A percentile compares a stretch with the other conserved stretches of the same genome.
These are phyloP conservation scores for Monopterus albus DNA, from an alignment of 2,113 vertebrate species.

Conservation along the genomic window DNA sequence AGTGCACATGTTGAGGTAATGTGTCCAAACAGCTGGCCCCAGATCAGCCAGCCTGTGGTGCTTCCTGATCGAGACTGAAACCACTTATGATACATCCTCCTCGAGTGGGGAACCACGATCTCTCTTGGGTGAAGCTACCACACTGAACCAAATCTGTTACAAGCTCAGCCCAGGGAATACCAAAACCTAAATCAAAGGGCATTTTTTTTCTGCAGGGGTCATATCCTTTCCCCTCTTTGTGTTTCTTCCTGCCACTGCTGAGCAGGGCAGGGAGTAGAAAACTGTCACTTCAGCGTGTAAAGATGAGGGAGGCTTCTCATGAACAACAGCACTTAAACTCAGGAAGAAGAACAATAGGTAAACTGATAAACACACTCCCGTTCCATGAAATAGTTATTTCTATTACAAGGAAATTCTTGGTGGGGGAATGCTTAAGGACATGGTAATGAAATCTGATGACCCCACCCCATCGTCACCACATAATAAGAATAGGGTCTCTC, in stretches of 20 bases:
- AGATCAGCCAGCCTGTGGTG: constrained; percentile 45
- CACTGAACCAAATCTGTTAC: constrained; percentile 63
- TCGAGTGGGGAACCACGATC: constrained; percentile 15
- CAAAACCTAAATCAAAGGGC: constrained; percentile 74
- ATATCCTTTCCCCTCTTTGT: constrained; percentile 39
- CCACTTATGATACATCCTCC: constrained; percentile 55
- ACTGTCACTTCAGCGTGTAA: constrained; percentile 50
- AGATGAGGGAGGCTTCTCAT: constrained; percentile 14
- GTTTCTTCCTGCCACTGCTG: constrained; percentile 49
- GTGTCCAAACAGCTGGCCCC: constrained; percentile 52
- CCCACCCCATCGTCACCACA: neutral
- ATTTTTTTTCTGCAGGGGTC: constrained; percentile 57
- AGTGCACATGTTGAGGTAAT: constrained; percentile 1
- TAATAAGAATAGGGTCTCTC: neutral
- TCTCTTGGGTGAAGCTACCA: constrained; percentile 38
- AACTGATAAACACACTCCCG: constrained; percentile 1
- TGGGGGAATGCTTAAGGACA: constrained; percentile 1
- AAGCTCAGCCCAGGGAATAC: constrained; percentile 60
- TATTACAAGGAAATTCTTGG: neutral
- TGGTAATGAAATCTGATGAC: neutral
- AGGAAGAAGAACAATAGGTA: constrained; percentile 14
- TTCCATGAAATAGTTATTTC: neutral
- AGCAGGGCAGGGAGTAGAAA: constrained; percentile 47
- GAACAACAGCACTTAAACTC: constrained; percentile 35
- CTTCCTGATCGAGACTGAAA: constrained; percentile 48